Percentiles rank a stretch among this genome's conserved stretches.
These are phyloP conservation scores for Drosophila tanythrix DNA, from an alignment of 2,888 invertebrate genomes.

Conservation along the genomic window DNA sequence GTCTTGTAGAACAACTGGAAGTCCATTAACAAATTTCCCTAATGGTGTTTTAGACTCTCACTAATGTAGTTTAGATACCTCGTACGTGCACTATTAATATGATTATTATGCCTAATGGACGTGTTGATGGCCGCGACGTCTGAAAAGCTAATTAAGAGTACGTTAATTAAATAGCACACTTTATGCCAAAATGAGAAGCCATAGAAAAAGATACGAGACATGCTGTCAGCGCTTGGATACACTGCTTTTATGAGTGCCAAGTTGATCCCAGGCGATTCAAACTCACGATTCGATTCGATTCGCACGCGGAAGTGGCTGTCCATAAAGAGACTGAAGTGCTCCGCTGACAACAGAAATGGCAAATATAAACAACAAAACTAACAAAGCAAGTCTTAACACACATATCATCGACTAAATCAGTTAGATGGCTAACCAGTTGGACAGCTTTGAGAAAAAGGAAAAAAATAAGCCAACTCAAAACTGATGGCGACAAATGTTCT, in stretches of 20 bases:
- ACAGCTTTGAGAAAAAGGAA: slow-evolving; percentile 35
- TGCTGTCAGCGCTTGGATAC: slow-evolving; percentile 13
- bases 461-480: slow-evolving; percentile 23
- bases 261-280: slow-evolving; percentile 31
- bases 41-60: neutral
- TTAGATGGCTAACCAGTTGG: slow-evolving; percentile 52
- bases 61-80: neutral
- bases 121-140: neutral
- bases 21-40: neutral
- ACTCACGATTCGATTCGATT: slow-evolving; percentile 12
- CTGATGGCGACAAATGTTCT: slow-evolving; percentile 60
- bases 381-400: slow-evolving; percentile 45
- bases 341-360: slow-evolving; percentile 40
- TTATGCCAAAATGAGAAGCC: slow-evolving; percentile 21
- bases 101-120: slow-evolving; percentile 40
- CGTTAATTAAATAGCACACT: slow-evolving; percentile 48
- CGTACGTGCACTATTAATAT: slow-evolving; percentile 14
- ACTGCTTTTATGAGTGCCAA: slow-evolving; percentile 15
- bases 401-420: slow-evolving; percentile 58
- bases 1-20: neutral
- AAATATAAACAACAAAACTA: slow-evolving; percentile 11
- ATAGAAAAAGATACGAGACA: slow-evolving; percentile 6
- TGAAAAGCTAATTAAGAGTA: slow-evolving; percentile 28
- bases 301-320: slow-evolving; percentile 52
- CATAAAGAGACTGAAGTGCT: slow-evolving; percentile 36